phyloP scores from a whole-genome alignment of 1,140 invertebrate species.

The Scaptomyza pallida region DNA sequence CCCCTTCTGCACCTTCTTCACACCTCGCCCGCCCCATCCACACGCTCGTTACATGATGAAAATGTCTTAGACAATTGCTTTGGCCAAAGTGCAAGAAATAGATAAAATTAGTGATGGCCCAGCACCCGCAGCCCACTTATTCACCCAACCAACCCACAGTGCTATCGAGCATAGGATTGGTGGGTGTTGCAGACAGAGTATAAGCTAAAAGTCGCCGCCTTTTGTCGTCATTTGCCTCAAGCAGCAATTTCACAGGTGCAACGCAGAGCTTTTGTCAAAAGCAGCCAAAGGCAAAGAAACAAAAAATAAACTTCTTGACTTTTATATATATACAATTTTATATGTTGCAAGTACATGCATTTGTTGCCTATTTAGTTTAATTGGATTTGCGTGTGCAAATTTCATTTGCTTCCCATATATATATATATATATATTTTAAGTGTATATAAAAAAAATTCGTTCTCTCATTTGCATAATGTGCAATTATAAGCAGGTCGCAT shows the following conservation, averaged over 20 bases:
- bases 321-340: slow-evolving; percentile 13
- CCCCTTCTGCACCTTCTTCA: too few species aligned
- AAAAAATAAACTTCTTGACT: slow-evolving; percentile 37
- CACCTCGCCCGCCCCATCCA: not conserved
- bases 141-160: not conserved
- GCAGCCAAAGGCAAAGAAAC: slow-evolving; percentile 36
- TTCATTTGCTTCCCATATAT: slow-evolving; percentile 26
- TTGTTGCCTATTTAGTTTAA: slow-evolving; percentile 60
- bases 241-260: slow-evolving; percentile 27
- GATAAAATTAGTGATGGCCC: slow-evolving; percentile 78
- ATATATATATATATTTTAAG: not conserved
- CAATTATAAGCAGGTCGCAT: slow-evolving; percentile 62
- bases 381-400: slow-evolving; percentile 51
- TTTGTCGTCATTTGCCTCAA: slow-evolving; percentile 33
- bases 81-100: slow-evolving; percentile 80
- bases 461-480: slow-evolving; percentile 67
- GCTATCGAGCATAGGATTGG: not conserved
- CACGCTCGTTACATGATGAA: slow-evolving; percentile 58
- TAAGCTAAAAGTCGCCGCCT: slow-evolving; percentile 24
- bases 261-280: slow-evolving; percentile 20
- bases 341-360: not conserved
- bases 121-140: slow-evolving; percentile 40
- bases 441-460: not conserved
- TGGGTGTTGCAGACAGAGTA: not conserved
- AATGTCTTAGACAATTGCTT: slow-evolving; percentile 82